Conservation (phyloP, 2,113 vertebrate genomes). For the Macroglossus sobrinus region DNA sequence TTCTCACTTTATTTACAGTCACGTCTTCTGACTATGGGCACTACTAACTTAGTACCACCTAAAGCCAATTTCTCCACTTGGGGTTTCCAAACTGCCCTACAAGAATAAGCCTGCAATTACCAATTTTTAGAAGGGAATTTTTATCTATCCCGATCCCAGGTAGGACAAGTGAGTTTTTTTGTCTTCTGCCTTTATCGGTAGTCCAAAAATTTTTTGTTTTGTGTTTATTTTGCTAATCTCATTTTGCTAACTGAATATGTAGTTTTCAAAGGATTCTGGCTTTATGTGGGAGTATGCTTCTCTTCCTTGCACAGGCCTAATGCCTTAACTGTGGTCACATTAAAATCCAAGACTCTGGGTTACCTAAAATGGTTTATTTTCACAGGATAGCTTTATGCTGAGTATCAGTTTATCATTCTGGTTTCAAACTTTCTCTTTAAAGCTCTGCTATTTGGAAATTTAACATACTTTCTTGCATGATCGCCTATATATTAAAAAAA, state of each 20-base stretch:
- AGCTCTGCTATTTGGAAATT: not conserved
- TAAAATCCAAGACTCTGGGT: not conserved
- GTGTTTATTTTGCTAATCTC: not conserved
- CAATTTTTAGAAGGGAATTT: not conserved
- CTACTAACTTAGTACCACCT: not conserved
- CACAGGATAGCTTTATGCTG: not conserved
- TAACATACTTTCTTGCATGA: not conserved
- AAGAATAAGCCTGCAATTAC: not conserved
- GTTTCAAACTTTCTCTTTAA: not conserved
- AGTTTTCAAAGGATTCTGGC: not conserved
- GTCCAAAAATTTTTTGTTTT: not conserved
- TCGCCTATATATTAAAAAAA: not conserved
- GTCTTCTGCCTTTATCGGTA: not conserved
- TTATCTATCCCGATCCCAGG: not conserved
- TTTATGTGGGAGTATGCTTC: not conserved
- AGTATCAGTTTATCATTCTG: not conserved
- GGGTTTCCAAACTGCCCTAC: not conserved
- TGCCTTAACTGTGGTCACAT: not conserved
- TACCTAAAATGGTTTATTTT: not conserved
- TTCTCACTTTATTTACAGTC: not conserved
- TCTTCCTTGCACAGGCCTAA: not conserved
- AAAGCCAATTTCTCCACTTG: not conserved
- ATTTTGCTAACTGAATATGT: not conserved
- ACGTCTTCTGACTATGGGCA: not conserved
- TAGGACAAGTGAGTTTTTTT: not conserved